Evolutionary conservation across 2,888 invertebrate genomes (phyloP), one percentile per base, ranked within the genome.

Genomic region (Coenonympha arcania): DNA sequence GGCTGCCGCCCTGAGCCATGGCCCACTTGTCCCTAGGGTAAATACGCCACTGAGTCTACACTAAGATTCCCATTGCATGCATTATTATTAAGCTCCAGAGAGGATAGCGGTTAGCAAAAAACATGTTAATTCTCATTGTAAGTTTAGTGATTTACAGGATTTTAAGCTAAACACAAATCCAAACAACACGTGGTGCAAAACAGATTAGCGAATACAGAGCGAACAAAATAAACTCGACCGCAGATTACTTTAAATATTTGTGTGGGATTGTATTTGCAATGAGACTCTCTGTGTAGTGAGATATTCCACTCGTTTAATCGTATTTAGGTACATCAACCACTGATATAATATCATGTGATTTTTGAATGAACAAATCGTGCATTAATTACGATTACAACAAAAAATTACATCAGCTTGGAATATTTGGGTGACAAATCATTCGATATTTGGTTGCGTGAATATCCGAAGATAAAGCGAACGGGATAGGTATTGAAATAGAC

Each of bases 401-500:
- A 26, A 5, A 30, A 18, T 41, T n/a, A 19, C 30, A 30, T 30
- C 41, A 41, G 39, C 24, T 24, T 24, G 39, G 9, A 24, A 15
- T n/a, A n/a, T n/a, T n/a, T n/a, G n/a, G n/a, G n/a, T n/a, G n/a
- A n/a, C n/a, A n/a, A n/a, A 57, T 60, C 61, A 57, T 45, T 50
- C 55, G 63, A 62, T 60, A 49, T 58, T 64, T 60, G 64, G 61
- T 64, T 64, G 65, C 51, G 50, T 55, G 22, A 18, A 49, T 61
- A 66, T 68, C 50, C 54, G 22, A 18, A 49, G 61, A 66, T 68
- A 63, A 61, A 50, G 47, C 41, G 47, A 68, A 69, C n/a, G 69
- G 69, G 55, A 58, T 69, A 68, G 70, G 54, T 59, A 66, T 65
- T 55, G 66, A 73, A 76, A 75, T 76, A 74, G 73, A 68, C 57